Conservation (phyloP, 37 sponge, comb jelly and placozoan species). For the Beroe ovata region DNA sequence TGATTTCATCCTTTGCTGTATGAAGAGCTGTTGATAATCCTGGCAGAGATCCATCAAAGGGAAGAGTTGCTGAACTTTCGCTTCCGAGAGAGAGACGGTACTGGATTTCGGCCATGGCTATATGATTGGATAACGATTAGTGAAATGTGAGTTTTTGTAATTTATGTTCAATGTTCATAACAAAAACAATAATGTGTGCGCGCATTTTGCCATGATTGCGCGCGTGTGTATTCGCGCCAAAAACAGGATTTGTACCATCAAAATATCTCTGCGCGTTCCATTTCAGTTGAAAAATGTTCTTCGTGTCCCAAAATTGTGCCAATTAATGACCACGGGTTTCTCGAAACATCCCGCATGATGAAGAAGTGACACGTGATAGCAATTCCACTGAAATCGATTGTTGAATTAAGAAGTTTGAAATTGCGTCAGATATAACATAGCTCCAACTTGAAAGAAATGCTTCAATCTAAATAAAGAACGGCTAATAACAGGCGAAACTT, state of each 20-base stretch:
- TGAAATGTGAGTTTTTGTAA: neutral
- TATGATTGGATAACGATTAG: neutral
- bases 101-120: slow-evolving; percentile 3
- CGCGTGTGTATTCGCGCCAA: slow-evolving; percentile 1
- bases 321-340: too few relatives aligned
- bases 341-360: too few relatives aligned
- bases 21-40: slow-evolving; percentile 1
- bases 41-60: neutral
- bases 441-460: too few relatives aligned
- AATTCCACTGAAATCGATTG: too few relatives aligned
- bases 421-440: too few relatives aligned
- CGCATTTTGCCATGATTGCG: too few relatives aligned
- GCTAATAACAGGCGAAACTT: too few relatives aligned
- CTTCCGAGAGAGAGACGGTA: neutral
- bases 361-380: too few relatives aligned
- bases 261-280: neutral
- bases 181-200: too few relatives aligned
- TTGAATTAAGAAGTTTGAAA: too few relatives aligned
- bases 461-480: too few relatives aligned
- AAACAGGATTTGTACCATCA: neutral
- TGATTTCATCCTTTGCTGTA: neutral
- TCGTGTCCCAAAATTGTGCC: too few relatives aligned
- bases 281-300: neutral
- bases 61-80: neutral
- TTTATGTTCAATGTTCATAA: neutral